A percentile compares a stretch with the other conserved stretches of the same genome.
Conservation (phyloP, 2,113 vertebrate genomes). For the Dasyornis broadbenti region DNA sequence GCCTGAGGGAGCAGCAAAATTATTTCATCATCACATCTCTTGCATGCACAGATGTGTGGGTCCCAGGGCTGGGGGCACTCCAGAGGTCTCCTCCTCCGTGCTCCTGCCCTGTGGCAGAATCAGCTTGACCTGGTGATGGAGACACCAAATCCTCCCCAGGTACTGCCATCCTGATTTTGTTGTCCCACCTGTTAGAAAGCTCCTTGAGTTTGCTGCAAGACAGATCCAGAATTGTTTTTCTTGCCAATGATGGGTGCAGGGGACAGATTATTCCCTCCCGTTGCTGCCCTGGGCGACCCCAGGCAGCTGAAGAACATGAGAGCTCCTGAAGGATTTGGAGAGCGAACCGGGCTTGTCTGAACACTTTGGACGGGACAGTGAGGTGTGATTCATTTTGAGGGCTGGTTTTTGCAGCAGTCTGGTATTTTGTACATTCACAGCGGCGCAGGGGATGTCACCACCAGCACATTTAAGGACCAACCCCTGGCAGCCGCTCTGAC, state of each 20-base stretch:
- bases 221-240: background rate
- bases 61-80: background rate
- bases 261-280: background rate
- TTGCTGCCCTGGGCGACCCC: background rate
- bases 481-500: background rate
- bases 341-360: background rate
- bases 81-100: background rate
- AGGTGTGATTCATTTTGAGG: slow-evolving; percentile 16
- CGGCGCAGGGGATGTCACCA: slow-evolving; percentile 38
- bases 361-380: background rate
- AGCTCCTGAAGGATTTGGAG: background rate
- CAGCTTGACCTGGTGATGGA: background rate
- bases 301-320: background rate
- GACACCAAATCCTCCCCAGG: background rate
- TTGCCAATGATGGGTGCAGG: accelerated
- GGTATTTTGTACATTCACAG: slow-evolving; percentile 29
- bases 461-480: slow-evolving; percentile 52
- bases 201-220: background rate
- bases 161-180: background rate
- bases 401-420: slow-evolving; percentile 9
- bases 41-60: slow-evolving; percentile 19
- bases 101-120: background rate
- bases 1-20: slow-evolving; percentile 58
- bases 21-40: slow-evolving; percentile 59
- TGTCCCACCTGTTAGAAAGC: background rate